A percentile compares a stretch with the other conserved stretches of the same genome.
Evolutionary conservation across 2,888 invertebrate genomes (phyloP).

Genomic region (Meghimatium bilineatum): DNA sequence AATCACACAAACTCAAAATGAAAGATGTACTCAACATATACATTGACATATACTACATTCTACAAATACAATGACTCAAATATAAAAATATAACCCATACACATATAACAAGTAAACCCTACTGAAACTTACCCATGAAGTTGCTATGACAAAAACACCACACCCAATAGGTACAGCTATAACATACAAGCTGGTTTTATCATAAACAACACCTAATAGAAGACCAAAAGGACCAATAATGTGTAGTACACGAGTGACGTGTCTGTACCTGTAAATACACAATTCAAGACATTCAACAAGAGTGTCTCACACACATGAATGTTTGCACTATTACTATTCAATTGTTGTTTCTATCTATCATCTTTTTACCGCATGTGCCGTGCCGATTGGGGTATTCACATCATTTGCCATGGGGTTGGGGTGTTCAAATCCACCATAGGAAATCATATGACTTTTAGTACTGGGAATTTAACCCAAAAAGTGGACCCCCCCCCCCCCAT

Average conservation of each 20-base stretch:
- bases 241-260: slow-evolving; percentile 82
- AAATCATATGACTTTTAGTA: too few relatives aligned
- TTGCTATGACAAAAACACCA: slow-evolving; percentile 85
- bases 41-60: neutral
- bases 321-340: too few relatives aligned
- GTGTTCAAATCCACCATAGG: too few relatives aligned
- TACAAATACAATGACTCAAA: neutral
- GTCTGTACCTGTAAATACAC: slow-evolving; percentile 70
- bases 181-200: slow-evolving; percentile 88
- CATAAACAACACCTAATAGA: slow-evolving; percentile 88
- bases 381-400: too few relatives aligned
- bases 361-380: too few relatives aligned
- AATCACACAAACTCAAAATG: too few relatives aligned
- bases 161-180: slow-evolving; percentile 86
- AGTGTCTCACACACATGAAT: too few relatives aligned
- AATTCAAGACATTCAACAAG: neutral
- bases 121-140: slow-evolving; percentile 82
- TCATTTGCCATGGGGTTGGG: too few relatives aligned
- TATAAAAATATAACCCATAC: too few relatives aligned
- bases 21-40: neutral
- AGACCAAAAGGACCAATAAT: slow-evolving; percentile 87
- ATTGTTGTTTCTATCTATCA: too few relatives aligned
- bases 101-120: neutral
- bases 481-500: too few relatives aligned
- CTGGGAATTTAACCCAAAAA: too few relatives aligned